Evolutionary conservation across 2,797 vertebrate species (phyloP), one percentile per base, ranked within the genome.

Genomic region (Dicrostonyx torquatus): DNA sequence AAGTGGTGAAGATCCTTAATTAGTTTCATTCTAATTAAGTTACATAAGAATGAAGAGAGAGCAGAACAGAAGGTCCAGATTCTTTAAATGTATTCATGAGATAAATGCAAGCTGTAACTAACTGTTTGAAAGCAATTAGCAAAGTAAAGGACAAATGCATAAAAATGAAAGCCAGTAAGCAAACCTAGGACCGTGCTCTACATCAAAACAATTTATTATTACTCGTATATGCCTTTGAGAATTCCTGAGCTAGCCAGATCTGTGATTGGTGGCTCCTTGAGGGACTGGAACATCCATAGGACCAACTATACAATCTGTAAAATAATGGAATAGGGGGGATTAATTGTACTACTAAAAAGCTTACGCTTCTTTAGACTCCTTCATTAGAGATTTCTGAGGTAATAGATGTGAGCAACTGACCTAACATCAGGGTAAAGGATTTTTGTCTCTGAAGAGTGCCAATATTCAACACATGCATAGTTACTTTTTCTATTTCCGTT

Each of bases 141-240:
- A 94, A 93, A 60, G 31, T n/a, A 6, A 45, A 93, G 11, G 66
- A 90, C 78, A 87, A 9, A 83, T 77, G 7, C 78, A 72, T 64
- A 34, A 43, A 90, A 87, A 64, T 5, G 29, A 89, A 88, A 90
- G 31, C 82, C 82, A 68, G 62, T 50, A n/a, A 50, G 34, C 43
- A 85, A 68, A 68, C 31, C 31, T 50, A 68, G 45, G 37, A 45
- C 37, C 34, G 34, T 55, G 34, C 9, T 43, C 53, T 62, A 62
- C 6, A 10, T 34, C 40, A 85, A 50, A 48, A 43, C 5, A 83
- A 76, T 64, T 58, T 83, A 34, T 31, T 43, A 43, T 87, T 87
- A 43, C 80, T 91, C 48, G 31, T 88, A 58, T 7, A 70, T 50
- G 26, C 62, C 20, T 34, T 26, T 68, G 62, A 68, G 60, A 60